Evolutionary conservation across 2,797 vertebrate species (phyloP).

Genomic region (Premnoplex brunnescens): DNA sequence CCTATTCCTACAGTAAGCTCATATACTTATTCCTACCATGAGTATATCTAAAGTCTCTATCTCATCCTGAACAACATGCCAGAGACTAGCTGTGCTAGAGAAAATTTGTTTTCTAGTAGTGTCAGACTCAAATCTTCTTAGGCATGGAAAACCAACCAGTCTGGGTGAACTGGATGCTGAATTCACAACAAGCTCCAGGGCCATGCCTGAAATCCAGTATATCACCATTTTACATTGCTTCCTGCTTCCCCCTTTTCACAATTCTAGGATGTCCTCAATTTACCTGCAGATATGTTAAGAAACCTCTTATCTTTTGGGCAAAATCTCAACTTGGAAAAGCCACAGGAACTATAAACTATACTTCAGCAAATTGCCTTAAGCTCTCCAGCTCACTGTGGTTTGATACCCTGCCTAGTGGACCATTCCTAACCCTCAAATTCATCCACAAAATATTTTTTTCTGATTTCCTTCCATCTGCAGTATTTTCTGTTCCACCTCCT

Average conservation of each 20-base stretch:
- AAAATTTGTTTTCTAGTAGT: slow-evolving; percentile 2
- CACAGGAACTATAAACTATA: slow-evolving; percentile 48
- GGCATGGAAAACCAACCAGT: background rate
- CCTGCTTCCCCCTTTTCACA: background rate
- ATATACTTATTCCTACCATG: background rate
- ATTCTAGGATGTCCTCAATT: slow-evolving; percentile 32
- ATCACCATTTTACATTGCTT: background rate
- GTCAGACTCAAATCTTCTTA: background rate
- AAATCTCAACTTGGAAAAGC: slow-evolving; percentile 40
- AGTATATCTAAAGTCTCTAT: slow-evolving; percentile 37
- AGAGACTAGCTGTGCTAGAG: slow-evolving; percentile 1
- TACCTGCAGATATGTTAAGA: slow-evolving; percentile 33
- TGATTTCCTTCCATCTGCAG: slow-evolving; percentile 22
- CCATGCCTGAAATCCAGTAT: background rate
- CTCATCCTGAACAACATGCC: slow-evolving; percentile 1
- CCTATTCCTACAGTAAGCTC: slow-evolving; percentile 24
- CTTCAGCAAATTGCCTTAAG: slow-evolving; percentile 41
- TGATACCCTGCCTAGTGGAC: slow-evolving; percentile 52
- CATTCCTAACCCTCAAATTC: slow-evolving; percentile 37
- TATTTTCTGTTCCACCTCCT: slow-evolving; percentile 4
- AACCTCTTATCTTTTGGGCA: slow-evolving; percentile 53
- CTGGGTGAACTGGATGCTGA: background rate
- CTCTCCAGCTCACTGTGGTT: slow-evolving; percentile 54
- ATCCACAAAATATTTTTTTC: background rate
- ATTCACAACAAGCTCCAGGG: background rate